Evolutionary conservation across 2,888 invertebrate genomes (phyloP).

Genomic region (Phyllotreta striolata): DNA sequence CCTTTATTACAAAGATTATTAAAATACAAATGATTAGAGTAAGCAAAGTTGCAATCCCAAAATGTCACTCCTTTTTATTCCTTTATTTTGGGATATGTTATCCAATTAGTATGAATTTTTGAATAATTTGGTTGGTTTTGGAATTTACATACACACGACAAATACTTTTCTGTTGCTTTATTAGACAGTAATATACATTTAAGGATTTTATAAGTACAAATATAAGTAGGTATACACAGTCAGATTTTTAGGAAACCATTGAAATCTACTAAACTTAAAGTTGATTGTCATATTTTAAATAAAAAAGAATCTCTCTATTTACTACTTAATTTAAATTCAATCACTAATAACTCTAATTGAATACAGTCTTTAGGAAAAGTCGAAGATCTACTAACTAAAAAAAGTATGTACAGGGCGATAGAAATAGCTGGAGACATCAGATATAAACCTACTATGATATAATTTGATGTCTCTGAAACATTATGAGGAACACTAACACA

Average conservation of each 20-base stretch:
- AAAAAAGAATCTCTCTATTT: conserved; percentile 7
- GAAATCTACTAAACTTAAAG: conserved; percentile 14
- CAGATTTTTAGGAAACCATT: conserved; percentile 11
- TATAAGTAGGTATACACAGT: conserved; percentile 24
- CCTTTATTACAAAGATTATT: no score
- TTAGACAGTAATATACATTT: conserved; percentile 25
- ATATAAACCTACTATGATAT: no score
- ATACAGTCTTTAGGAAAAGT: conserved; percentile 20
- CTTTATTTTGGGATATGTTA: no score
- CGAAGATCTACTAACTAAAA: not conserved
- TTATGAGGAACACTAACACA: no score
- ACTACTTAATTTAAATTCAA: no score
- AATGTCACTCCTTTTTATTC: no score
- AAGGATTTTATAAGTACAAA: conserved; percentile 23
- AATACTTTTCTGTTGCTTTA: conserved; percentile 23
- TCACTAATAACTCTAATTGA: not conserved
- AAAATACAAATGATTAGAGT: not conserved
- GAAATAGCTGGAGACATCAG: no score
- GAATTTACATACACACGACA: not conserved
- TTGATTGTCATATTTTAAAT: conserved; percentile 26
- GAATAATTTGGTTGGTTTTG: not conserved
- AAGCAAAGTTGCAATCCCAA: not conserved
- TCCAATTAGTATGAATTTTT: no score
- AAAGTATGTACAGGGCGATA: no score
- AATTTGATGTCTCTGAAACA: no score